A percentile compares a stretch with the other conserved stretches of the same genome.
These are phyloP conservation scores for Cebus imitator DNA, from an alignment of 2,113 vertebrate species.

Conservation along the genomic window DNA sequence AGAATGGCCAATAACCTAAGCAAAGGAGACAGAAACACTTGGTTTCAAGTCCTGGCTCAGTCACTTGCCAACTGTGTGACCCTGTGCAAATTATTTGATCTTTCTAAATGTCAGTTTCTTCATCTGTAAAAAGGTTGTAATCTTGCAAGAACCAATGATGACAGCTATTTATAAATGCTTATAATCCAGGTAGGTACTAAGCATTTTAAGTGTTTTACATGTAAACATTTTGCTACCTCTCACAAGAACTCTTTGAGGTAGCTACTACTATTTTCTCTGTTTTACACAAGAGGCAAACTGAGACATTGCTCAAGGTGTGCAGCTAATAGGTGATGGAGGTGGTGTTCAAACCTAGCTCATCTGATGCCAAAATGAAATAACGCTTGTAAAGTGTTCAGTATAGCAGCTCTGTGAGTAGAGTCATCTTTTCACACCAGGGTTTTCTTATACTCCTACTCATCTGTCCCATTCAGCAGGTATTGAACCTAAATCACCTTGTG, in stretches of 20 bases:
- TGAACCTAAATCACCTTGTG: neutral
- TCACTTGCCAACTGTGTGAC: too few relatives aligned
- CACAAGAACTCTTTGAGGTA: neutral
- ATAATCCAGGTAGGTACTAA: neutral
- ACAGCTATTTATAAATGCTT: neutral
- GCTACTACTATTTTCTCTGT: neutral
- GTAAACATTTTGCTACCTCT: neutral
- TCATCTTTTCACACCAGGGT: neutral
- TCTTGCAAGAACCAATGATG: constrained; percentile 16
- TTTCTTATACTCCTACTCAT: neutral
- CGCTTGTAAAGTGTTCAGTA: rapidly evolving
- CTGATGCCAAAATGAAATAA: neutral
- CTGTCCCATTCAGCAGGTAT: neutral
- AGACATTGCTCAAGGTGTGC: neutral
- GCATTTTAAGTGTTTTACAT: neutral
- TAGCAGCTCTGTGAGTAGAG: neutral
- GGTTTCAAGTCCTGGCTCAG: too few relatives aligned
- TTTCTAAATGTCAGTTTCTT: neutral
- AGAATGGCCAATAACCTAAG: too few relatives aligned
- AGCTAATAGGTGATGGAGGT: neutral
- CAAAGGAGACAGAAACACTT: too few relatives aligned
- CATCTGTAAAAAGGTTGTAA: neutral
- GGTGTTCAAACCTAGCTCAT: neutral
- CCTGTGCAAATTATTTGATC: too few relatives aligned
- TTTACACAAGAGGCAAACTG: neutral